Percentiles rank a stretch among this genome's conserved stretches.
phyloP scores from a whole-genome alignment of 2,113 vertebrate genomes.

The Vombatus ursinus region DNA sequence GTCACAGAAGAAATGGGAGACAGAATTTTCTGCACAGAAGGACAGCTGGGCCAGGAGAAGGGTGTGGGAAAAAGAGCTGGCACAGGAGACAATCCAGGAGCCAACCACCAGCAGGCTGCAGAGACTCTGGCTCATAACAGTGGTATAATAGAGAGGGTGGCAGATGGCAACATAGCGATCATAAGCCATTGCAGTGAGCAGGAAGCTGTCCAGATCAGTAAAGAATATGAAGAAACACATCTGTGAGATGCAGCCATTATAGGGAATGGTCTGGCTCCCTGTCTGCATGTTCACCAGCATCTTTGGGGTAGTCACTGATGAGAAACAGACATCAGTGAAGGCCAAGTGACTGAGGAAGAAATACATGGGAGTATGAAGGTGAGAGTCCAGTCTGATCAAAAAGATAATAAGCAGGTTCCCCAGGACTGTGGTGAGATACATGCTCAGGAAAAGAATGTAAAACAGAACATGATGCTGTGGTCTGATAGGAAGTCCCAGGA shows the following conservation, averaged over 20 bases:
- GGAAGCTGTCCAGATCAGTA: constrained; percentile 64
- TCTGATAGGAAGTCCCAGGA: constrained; percentile 40
- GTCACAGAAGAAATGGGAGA: constrained; percentile 68
- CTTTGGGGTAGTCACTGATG: constrained; percentile 64
- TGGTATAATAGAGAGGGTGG: constrained; percentile 51
- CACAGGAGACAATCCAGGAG: constrained; percentile 63
- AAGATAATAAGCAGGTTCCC: constrained; percentile 69
- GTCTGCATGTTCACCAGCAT: constrained; percentile 50
- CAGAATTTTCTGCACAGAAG: constrained; percentile 54
- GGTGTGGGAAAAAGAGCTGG: constrained; percentile 61
- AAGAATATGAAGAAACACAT: constrained; percentile 66
- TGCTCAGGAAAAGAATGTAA: constrained; percentile 36
- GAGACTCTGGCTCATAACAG: constrained; percentile 59
- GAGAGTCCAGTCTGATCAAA: constrained; percentile 60
- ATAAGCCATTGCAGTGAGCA: constrained; percentile 64
- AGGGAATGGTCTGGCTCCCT: constrained; percentile 32
- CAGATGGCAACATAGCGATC: constrained; percentile 62
- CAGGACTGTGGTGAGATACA: constrained; percentile 56
- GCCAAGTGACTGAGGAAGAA: constrained; percentile 72
- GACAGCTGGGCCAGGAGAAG: constrained; percentile 36
- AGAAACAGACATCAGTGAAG: constrained; percentile 47
- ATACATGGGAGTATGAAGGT: constrained; percentile 66
- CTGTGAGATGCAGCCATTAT: constrained; percentile 54
- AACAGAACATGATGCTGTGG: background rate
- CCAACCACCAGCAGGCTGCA: constrained; percentile 44